Evolutionary conservation across 2,888 invertebrate species (phyloP).

Genomic region (Zeuzera pyrina): DNA sequence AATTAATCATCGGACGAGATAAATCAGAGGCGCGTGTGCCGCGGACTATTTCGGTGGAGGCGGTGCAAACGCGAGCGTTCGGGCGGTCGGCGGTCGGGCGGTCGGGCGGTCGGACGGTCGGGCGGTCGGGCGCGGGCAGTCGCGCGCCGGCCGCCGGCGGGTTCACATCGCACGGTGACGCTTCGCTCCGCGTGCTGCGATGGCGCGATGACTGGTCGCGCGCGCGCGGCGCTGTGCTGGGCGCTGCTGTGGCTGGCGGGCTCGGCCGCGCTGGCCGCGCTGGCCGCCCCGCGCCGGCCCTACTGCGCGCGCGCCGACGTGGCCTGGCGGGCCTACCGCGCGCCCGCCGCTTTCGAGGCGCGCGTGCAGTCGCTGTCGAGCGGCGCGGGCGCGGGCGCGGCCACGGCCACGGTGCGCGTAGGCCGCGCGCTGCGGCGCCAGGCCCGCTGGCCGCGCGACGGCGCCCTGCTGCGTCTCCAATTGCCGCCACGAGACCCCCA

Average conservation of each 20-base stretch:
- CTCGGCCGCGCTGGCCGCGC: constrained; percentile 29
- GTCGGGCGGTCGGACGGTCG: constrained; percentile 67
- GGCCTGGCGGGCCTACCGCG: constrained; percentile 67
- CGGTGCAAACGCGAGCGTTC: constrained; percentile 35
- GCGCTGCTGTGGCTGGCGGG: constrained; percentile 52
- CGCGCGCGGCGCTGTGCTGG: constrained; percentile 66
- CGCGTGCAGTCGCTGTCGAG: constrained; percentile 56
- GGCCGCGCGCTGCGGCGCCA: constrained; percentile 52
- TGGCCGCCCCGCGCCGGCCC: constrained; percentile 50
- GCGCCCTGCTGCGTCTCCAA: constrained; percentile 47
- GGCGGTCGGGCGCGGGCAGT: constrained; percentile 45
- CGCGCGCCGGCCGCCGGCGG: constrained; percentile 62
- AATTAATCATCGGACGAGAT: constrained; percentile 51
- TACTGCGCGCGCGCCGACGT: constrained; percentile 71
- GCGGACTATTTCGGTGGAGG: constrained; percentile 56
- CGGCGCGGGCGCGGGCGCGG: too few relatives aligned
- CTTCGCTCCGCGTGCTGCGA: constrained; percentile 39
- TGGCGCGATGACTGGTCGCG: constrained; percentile 67
- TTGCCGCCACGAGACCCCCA: constrained; percentile 38
- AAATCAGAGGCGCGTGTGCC: constrained; percentile 16
- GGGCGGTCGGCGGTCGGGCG: constrained; percentile 25
- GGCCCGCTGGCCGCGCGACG: constrained; percentile 59
- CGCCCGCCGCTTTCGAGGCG: constrained; percentile 66
- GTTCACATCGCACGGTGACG: constrained; percentile 31
- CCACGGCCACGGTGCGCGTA: constrained; percentile 62